Conservation (phyloP, 2,888 invertebrate genomes). For the Drosophila nr. fundita region DNA sequence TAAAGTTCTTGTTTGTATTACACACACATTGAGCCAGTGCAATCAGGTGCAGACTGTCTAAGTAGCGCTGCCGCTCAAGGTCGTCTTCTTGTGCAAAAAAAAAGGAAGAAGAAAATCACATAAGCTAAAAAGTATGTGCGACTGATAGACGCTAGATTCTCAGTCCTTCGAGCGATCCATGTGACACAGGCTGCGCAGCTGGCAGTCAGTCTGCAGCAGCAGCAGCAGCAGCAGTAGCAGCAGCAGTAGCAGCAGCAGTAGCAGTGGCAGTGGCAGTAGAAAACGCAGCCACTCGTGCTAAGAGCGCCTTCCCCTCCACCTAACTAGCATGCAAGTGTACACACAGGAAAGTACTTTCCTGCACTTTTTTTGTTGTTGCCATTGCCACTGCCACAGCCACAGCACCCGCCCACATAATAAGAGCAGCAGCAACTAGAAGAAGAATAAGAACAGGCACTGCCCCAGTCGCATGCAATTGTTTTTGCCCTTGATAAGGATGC, state of each 20-base stretch:
- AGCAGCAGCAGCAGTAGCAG: constrained; percentile 24
- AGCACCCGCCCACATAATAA: constrained; percentile 44
- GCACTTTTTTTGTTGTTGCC: constrained; percentile 58
- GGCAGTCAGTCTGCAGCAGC: constrained; percentile 45
- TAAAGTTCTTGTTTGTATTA: constrained; percentile 63
- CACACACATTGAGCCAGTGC: constrained; percentile 47
- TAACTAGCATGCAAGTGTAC: constrained; percentile 13
- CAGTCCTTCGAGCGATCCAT: constrained; percentile 12
- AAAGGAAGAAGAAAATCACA: constrained; percentile 2
- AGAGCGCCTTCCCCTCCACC: constrained; percentile 52
- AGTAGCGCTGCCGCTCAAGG: constrained; percentile 58
- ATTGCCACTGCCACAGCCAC: constrained; percentile 50
- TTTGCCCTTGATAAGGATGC: constrained; percentile 82
- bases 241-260: constrained; percentile 22
- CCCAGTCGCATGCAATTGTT: constrained; percentile 56
- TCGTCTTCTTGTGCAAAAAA: constrained; percentile 38
- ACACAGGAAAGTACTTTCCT: constrained; percentile 73
- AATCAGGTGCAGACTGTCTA: constrained; percentile 57
- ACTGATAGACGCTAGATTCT: constrained; percentile 47
- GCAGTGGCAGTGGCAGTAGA: constrained; percentile 23
- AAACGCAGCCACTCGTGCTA: constrained; percentile 63
- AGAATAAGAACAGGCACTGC: constrained; percentile 17
- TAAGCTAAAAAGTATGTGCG: constrained; percentile 50
- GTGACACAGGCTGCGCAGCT: constrained; percentile 52
- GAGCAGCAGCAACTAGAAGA: constrained; percentile 15